Evolutionary conservation across 2,888 invertebrate species (phyloP).

Genomic region (Hoplodrina blanda): DNA sequence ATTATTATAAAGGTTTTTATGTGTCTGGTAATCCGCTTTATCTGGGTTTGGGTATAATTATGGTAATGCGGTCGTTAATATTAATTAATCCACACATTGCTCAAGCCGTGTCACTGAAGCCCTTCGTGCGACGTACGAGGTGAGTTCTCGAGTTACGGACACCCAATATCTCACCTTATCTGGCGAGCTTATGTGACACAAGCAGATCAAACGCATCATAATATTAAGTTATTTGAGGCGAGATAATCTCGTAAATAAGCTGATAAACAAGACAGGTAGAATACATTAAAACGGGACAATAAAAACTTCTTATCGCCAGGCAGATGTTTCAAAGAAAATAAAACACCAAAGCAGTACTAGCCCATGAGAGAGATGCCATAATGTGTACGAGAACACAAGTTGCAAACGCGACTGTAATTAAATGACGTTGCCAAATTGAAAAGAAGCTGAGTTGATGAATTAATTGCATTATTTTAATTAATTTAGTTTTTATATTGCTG

Average conservation of each 20-base stretch:
- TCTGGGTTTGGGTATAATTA: slow-evolving; percentile 41
- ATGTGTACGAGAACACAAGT: slow-evolving; percentile 9
- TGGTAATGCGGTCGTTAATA: slow-evolving; percentile 53
- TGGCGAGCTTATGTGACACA: slow-evolving; percentile 65
- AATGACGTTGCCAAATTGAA: neutral
- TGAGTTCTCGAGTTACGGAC: slow-evolving; percentile 72
- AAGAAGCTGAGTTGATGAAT: neutral
- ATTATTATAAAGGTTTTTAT: slow-evolving; percentile 40
- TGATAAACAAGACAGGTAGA: slow-evolving; percentile 38
- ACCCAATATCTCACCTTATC: slow-evolving; percentile 72
- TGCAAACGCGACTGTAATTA: slow-evolving; percentile 2
- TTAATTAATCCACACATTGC: slow-evolving; percentile 66
- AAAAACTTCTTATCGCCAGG: slow-evolving; percentile 19
- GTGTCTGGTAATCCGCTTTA: slow-evolving; percentile 47
- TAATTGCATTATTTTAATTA: neutral
- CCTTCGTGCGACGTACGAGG: slow-evolving; percentile 65
- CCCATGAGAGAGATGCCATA: slow-evolving; percentile 4
- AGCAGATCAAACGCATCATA: slow-evolving; percentile 66
- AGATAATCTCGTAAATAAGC: slow-evolving; percentile 61
- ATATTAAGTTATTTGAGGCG: slow-evolving; percentile 66
- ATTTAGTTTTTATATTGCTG: neutral
- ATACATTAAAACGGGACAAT: slow-evolving; percentile 16
- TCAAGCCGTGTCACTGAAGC: slow-evolving; percentile 66
- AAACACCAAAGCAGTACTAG: slow-evolving; percentile 18
- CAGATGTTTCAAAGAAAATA: slow-evolving; percentile 27